Percentiles rank a stretch among this genome's conserved stretches.
Conservation (phyloP, 2,888 invertebrate genomes). For the Pseudococcus viburni region DNA sequence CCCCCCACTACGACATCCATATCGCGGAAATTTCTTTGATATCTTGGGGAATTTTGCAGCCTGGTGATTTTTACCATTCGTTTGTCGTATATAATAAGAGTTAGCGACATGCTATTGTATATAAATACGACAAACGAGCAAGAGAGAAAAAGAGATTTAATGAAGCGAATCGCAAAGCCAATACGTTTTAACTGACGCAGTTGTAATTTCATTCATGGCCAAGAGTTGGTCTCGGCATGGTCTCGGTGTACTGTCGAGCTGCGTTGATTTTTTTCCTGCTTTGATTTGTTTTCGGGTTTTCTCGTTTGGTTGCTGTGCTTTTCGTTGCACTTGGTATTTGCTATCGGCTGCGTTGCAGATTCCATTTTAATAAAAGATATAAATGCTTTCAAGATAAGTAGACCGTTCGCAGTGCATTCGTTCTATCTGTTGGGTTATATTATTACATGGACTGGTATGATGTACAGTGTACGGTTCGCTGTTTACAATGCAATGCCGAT, state of each 20-base stretch:
- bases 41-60: background rate
- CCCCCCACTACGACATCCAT: background rate
- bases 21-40: constrained; percentile 11
- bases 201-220: constrained; percentile 21
- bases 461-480: background rate
- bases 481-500: background rate
- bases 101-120: constrained; percentile 24
- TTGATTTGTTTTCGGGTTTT: background rate
- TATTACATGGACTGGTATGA: background rate
- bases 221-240: background rate
- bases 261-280: background rate
- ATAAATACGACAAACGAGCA: constrained; percentile 24
- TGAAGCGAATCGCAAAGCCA: constrained; percentile 39
- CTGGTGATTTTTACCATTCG: constrained; percentile 32
- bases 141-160: constrained; percentile 26
- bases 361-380: constrained; percentile 26
- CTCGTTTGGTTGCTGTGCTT: background rate
- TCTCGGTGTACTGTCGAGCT: background rate
- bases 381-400: constrained; percentile 44
- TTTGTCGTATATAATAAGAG: constrained; percentile 34
- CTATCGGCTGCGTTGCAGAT: constrained; percentile 12
- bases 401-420: constrained; percentile 24
- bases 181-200: constrained; percentile 32
- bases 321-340: constrained; percentile 16
- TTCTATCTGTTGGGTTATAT: background rate